Evolutionary conservation across 1,140 invertebrate species (phyloP), one percentile per base, ranked within the genome.

Genomic region (Phymorhynchus buccinoides): DNA sequence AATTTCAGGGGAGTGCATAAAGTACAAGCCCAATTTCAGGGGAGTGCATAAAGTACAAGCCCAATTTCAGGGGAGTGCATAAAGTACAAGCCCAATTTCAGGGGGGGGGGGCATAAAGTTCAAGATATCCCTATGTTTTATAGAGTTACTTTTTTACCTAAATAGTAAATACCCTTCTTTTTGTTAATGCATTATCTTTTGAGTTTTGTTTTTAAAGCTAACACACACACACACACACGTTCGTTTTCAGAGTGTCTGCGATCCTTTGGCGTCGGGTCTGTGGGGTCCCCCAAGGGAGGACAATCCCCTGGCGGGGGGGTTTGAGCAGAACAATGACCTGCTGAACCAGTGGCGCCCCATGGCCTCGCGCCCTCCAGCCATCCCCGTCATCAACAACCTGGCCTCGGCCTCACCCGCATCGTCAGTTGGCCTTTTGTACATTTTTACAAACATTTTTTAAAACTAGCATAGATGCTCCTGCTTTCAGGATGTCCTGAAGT

Each of bases 301-400:
- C 42, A 71, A 77, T 18, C 35, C 80, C 30, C 42, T 30, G 22
- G 39, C 37, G 22, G 41, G 52, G 30, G 41, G 52, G 30, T 62
- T 62, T 22, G 80, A 66, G 27, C 79, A 71, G 4, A 88, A 88
- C 77, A 88, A 88, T 56, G 87, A 86, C 27, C 22, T 68, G 14
- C 32, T 68, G 30, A 66, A 42, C 56, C 48, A 80, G 12, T 66
- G 75, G 35, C 41, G 39, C 2, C 79, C 41, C 7, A 62, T 22
- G 14, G 66, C 27, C 4, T 22, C 52, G 1, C 42, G 77, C 30
- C 66, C 62, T 35, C 66, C 75, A 42, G 52, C 71, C 16, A 88
- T 88, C 41, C 87, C 87, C 71, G 87, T 90, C 52, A 90, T 90
- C 62, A 87, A 90, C 79, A 90, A 90, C 56, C 42, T 89, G 42